Evolutionary conservation across 2,797 vertebrate species (phyloP).

Genomic region (Chromis chromis): DNA sequence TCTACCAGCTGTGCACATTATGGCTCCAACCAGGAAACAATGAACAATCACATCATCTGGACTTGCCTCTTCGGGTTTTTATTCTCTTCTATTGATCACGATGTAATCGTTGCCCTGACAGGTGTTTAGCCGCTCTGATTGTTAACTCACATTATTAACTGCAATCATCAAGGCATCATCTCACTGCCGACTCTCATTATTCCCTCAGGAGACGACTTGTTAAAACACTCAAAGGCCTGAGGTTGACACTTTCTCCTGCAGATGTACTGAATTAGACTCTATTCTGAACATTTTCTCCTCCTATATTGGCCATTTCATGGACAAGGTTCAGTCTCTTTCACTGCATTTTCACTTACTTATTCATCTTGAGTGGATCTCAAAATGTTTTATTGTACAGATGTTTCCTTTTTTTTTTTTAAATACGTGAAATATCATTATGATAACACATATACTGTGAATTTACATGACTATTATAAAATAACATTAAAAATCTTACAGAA

Average conservation of each 20-base stretch:
- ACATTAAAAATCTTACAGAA: too few relatives aligned
- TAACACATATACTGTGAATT: too few relatives aligned
- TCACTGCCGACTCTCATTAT: slow-evolving; percentile 12
- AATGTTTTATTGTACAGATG: too few relatives aligned
- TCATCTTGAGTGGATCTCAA: neutral
- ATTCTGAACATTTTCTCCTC: too few relatives aligned
- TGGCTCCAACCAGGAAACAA: slow-evolving; percentile 52
- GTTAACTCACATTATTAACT: slow-evolving; percentile 46
- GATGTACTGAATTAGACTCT: neutral
- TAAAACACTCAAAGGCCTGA: slow-evolving; percentile 7
- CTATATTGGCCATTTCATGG: too few relatives aligned
- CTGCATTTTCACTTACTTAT: neutral
- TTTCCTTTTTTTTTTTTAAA: too few relatives aligned
- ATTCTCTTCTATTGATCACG: slow-evolving; percentile 44
- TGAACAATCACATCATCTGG: slow-evolving; percentile 50
- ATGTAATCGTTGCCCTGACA: slow-evolving; percentile 25
- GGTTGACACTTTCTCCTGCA: neutral
- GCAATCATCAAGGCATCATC: slow-evolving; percentile 39
- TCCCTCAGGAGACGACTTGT: slow-evolving; percentile 13
- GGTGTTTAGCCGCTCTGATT: slow-evolving; percentile 38
- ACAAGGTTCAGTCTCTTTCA: neutral
- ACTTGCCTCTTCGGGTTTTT: slow-evolving; percentile 34
- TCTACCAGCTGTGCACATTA: slow-evolving; percentile 59
- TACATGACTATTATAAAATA: too few relatives aligned
- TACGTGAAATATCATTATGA: too few relatives aligned